These are phyloP conservation scores for Cyphomyrus discorhynchus DNA, from an alignment of 2,113 vertebrate genomes.

Conservation along the genomic window DNA sequence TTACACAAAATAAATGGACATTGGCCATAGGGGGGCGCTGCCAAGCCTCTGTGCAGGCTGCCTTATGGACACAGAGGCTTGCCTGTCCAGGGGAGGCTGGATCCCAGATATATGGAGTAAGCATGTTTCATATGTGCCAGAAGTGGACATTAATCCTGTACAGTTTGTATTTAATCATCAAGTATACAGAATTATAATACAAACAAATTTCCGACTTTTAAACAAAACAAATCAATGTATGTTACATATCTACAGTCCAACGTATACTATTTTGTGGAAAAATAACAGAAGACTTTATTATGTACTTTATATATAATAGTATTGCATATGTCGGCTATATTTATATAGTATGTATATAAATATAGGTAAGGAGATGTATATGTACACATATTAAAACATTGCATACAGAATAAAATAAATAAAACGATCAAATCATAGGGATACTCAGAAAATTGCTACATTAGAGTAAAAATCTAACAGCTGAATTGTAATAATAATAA, in stretches of 20 bases:
- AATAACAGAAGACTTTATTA: constrained; percentile 51
- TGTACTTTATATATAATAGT: constrained; percentile 53
- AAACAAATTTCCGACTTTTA: constrained; percentile 50
- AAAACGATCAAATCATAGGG: constrained; percentile 60
- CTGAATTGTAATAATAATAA: constrained; percentile 49
- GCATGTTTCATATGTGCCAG: constrained; percentile 60
- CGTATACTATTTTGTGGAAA: constrained; percentile 51
- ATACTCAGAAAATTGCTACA: constrained; percentile 61
- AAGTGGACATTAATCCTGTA: constrained; percentile 65
- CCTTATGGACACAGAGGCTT: neutral
- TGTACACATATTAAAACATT: constrained; percentile 69
- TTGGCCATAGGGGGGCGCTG: neutral
- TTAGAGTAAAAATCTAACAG: constrained; percentile 56
- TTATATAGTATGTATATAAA: constrained; percentile 68
- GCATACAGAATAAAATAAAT: constrained; percentile 72
- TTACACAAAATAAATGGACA: neutral
- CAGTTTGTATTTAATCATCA: constrained; percentile 65
- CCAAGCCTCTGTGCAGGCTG: neutral
- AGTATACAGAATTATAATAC: constrained; percentile 65
- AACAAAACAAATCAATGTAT: constrained; percentile 54
- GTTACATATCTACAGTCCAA: constrained; percentile 69
- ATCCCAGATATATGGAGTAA: constrained; percentile 34
- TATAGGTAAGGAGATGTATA: constrained; percentile 65
- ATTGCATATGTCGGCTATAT: constrained; percentile 65
- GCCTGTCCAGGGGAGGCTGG: neutral